phyloP scores from a whole-genome alignment of 2,888 invertebrate genomes.

The Drosophila planitibia region DNA sequence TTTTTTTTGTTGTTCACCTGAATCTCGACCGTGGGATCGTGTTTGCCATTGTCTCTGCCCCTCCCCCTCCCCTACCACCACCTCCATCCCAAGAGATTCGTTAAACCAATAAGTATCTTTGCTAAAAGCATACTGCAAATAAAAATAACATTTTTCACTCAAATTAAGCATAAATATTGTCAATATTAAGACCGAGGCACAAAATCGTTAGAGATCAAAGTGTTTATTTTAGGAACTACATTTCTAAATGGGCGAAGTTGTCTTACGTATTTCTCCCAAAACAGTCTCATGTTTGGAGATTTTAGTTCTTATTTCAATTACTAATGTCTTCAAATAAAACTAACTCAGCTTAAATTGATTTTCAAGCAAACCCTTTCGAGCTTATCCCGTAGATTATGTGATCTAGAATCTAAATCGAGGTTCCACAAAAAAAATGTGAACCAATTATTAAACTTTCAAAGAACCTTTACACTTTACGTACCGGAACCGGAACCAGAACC shows the following conservation, averaged over 20 bases:
- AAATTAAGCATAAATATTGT: not conserved
- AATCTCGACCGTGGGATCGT: conserved; percentile 28
- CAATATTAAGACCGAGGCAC: not conserved
- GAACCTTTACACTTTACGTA: not conserved
- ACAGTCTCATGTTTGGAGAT: not conserved
- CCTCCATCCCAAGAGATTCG: not conserved
- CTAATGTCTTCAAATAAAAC: not conserved
- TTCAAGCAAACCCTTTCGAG: not conserved
- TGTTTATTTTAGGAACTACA: not conserved
- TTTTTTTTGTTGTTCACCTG: conserved; percentile 7
- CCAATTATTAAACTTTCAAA: not conserved
- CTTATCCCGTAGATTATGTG: too few species aligned
- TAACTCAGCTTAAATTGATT: not conserved
- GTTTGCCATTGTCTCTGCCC: not conserved
- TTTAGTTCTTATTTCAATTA: not conserved
- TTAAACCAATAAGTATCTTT: not conserved
- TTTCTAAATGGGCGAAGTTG: not conserved
- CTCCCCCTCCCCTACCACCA: not conserved
- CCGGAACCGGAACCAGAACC: not conserved
- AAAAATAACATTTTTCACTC: not conserved
- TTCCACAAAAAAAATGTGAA: not conserved
- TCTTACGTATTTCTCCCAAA: not conserved
- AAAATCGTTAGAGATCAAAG: not conserved
- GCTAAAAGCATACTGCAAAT: not conserved
- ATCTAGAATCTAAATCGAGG: too few species aligned